These are phyloP conservation scores for Semaprochilodus insignis DNA, from an alignment of 2,797 vertebrate species.

Conservation along the genomic window DNA sequence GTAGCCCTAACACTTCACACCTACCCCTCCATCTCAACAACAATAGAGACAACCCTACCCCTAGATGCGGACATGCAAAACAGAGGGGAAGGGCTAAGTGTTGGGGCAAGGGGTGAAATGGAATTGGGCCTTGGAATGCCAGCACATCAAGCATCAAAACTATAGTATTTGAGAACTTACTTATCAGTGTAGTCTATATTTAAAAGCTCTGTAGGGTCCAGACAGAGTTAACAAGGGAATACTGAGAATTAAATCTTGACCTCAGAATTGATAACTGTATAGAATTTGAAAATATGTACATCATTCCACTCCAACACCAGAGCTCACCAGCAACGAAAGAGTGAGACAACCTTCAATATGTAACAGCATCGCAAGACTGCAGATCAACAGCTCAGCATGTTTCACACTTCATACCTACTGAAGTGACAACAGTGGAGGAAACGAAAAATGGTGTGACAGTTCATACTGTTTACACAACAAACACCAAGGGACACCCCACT, in stretches of 20 bases:
- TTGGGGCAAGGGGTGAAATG: too few species aligned
- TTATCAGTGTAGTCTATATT: not conserved
- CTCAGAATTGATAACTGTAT: not conserved
- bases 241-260: not conserved
- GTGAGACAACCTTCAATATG: conserved; percentile 28
- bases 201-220: not conserved
- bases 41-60: too few species aligned
- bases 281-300: not conserved
- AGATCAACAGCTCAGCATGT: conserved; percentile 16
- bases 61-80: too few species aligned
- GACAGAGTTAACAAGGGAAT: not conserved
- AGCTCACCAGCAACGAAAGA: not conserved
- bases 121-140: too few species aligned
- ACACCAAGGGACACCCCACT: conserved; percentile 2
- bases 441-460: not conserved
- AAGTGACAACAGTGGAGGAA: not conserved
- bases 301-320: not conserved
- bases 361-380: not conserved
- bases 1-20: too few species aligned
- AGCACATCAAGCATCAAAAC: too few species aligned
- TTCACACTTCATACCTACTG: conserved; percentile 3
- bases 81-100: too few species aligned
- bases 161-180: too few species aligned
- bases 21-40: too few species aligned
- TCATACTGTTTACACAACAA: conserved; percentile 18